These are phyloP conservation scores for Melanerpes formicivorus DNA, from an alignment of 2,113 vertebrate genomes.

Conservation along the genomic window DNA sequence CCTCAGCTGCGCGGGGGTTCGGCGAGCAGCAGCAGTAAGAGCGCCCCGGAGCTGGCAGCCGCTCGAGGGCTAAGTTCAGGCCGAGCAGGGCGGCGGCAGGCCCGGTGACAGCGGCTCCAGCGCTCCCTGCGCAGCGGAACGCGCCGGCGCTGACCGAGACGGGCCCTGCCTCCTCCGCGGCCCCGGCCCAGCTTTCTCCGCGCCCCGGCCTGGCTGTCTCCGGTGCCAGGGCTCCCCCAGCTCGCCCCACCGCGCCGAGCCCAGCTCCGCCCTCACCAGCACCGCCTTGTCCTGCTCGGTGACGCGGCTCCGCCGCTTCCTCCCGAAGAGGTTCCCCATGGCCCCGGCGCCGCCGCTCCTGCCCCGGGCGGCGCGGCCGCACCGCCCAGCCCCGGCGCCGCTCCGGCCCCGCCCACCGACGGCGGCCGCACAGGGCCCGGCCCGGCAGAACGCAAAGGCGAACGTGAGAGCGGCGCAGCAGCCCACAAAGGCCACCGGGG, in stretches of 20 bases:
- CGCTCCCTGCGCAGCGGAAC: not conserved
- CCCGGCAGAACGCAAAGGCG: not conserved
- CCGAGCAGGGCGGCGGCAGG: not conserved
- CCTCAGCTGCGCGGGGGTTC: not conserved
- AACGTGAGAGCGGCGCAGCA: not conserved
- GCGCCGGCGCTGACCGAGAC: not conserved
- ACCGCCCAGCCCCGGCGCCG: not conserved
- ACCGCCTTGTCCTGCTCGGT: not conserved
- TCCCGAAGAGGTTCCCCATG: not conserved
- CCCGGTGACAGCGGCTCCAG: not conserved
- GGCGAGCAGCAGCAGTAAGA: not conserved
- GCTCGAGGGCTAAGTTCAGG: not conserved
- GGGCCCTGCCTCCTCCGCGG: not conserved
- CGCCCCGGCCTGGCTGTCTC: not conserved
- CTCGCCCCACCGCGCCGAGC: not conserved
- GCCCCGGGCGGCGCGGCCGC: not conserved
- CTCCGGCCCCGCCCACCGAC: not conserved
- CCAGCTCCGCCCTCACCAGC: not conserved
- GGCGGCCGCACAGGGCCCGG: not conserved
- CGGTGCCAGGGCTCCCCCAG: not conserved
- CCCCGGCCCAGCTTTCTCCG: not conserved
- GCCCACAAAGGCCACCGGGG: too few relatives aligned
- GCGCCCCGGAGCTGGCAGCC: not conserved
- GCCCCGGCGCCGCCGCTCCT: not conserved
- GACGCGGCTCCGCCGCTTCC: not conserved